Evolutionary conservation across 2,797 vertebrate species (phyloP).

Genomic region (Pseudochirops corinnae): DNA sequence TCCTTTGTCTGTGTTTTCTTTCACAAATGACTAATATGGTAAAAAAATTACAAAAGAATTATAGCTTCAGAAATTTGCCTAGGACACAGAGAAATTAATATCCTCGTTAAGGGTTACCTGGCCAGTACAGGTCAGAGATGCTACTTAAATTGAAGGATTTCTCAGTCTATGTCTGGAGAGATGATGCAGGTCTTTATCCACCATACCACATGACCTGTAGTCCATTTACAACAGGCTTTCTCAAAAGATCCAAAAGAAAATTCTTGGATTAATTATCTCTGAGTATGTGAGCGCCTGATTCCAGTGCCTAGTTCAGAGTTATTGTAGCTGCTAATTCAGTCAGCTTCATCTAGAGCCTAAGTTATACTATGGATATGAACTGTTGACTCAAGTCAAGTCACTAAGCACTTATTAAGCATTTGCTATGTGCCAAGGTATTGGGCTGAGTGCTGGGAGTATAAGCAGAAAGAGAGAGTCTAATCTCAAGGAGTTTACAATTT

Average conservation of each 20-base stretch:
- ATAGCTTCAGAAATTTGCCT: background rate
- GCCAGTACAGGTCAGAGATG: background rate
- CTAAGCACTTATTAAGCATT: background rate
- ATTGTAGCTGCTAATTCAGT: background rate
- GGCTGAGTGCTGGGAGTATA: background rate
- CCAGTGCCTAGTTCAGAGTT: conserved; percentile 5
- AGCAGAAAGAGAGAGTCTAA: background rate
- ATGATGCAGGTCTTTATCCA: no score
- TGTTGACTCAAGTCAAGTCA: conserved; percentile 5
- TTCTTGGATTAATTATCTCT: background rate
- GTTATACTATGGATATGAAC: background rate
- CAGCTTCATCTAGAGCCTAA: background rate
- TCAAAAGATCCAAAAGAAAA: background rate
- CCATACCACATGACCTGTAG: background rate
- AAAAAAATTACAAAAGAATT: no score
- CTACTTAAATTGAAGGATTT: no score
- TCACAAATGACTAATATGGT: no score
- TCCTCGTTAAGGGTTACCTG: background rate
- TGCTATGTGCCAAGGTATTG: background rate
- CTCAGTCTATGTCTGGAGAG: no score
- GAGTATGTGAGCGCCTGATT: background rate
- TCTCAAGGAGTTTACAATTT: background rate
- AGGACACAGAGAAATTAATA: no score
- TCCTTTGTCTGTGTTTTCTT: no score
- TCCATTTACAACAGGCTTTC: background rate